Base-by-base conservation (phyloP, 2,888 invertebrate genomes). In the Rhorus exstirpatorius region DNA sequence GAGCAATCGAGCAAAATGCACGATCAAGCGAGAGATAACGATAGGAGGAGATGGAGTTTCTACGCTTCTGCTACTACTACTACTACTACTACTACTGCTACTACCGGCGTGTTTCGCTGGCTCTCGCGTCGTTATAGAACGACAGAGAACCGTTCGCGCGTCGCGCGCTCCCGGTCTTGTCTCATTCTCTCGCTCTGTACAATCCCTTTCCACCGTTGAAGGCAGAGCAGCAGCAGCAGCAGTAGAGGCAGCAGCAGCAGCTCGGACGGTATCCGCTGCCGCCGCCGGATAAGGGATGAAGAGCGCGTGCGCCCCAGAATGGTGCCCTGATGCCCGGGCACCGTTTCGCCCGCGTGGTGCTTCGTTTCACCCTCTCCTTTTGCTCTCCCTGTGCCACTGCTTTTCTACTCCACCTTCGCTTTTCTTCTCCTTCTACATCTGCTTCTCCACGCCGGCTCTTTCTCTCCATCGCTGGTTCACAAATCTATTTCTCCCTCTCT, bases 281-380 rank as follows among this genome's bases (percentile, higher is more conserved):
- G 46, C 76, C 61, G 70, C 53, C 41, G 81, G 58, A 75, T 76
- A 71, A 58, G 72, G 71, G 49, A 71, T 38, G 51, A 46, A 72
- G 74, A 78, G 83, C 84, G 86, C 86, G 74, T 84, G 84, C 84
- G 86, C 84, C 71, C 63, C 76, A 81, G 77, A 78, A 81, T 84
- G 76, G 91, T 91, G 91, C 92, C 92, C 91, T 91, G 92, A 91
- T 91, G 91, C 91, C 91, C 91, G 91, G 91, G 91, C 91, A 89
- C 85, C 85, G 84, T 83, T 81, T 83, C 84, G 80, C 80, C 86
- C 83, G 82, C 78, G 68, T 61, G 77, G 67, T 68, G 53, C 38
- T 35, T 44, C 60, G 10, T 58, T 19, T 79, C 65, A 31, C 71
- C 44, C 76, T 60, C 71, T 55, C 65, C 8, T 46, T 24, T 76